Percentiles rank a stretch among this genome's conserved stretches.
phyloP scores from a whole-genome alignment of 2,113 vertebrate species.

The Rhombomys opimus region DNA sequence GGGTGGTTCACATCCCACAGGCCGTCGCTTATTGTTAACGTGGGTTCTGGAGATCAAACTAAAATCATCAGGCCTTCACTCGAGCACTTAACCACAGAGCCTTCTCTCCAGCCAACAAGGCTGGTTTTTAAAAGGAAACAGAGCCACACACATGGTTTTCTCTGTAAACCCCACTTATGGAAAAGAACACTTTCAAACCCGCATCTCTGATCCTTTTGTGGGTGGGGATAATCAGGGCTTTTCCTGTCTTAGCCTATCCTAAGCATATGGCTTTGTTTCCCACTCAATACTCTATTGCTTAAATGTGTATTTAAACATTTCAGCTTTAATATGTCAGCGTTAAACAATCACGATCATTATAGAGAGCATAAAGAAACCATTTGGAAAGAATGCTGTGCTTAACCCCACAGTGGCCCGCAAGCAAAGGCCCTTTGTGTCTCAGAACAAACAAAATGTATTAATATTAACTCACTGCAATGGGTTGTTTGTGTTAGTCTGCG shows the following conservation, averaged over 20 bases:
- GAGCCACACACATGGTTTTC: not conserved
- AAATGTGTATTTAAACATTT: constrained; percentile 56
- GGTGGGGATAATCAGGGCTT: not conserved
- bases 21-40: not conserved
- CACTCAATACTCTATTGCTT: constrained; percentile 35
- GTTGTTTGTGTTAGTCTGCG: constrained; percentile 51
- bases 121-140: constrained; percentile 3
- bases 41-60: too few species aligned
- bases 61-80: not conserved
- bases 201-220: constrained; percentile 4
- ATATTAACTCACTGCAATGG: constrained; percentile 47
- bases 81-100: not conserved
- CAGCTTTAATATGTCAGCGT: constrained; percentile 38
- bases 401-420: constrained; percentile 22
- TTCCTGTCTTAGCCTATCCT: not conserved
- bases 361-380: constrained; percentile 52
- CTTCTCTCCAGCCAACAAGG: not conserved
- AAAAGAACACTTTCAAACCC: constrained; percentile 25
- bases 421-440: constrained; percentile 58
- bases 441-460: constrained; percentile 38
- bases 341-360: constrained; percentile 65
- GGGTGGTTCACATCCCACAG: too few species aligned
- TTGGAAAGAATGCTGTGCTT: constrained; percentile 39
- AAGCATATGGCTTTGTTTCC: not conserved
- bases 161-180: not conserved